phyloP scores from a whole-genome alignment of 2,113 vertebrate genomes.

The Indri indri region DNA sequence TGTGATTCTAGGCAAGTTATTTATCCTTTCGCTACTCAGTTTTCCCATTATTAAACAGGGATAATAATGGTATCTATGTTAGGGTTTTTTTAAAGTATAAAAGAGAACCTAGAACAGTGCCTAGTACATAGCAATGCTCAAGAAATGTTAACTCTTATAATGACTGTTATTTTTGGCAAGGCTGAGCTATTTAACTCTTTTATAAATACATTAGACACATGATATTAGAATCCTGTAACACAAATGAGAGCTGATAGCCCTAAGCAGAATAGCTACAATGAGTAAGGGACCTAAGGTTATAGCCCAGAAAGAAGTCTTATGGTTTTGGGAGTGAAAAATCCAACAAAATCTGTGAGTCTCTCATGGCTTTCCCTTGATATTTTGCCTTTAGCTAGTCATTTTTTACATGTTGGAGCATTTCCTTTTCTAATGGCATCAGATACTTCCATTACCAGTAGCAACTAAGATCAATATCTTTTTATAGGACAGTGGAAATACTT shows the following conservation, averaged over 20 bases:
- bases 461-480: background rate
- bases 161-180: background rate
- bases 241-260: background rate
- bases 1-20: background rate
- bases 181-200: background rate
- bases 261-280: background rate
- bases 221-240: background rate
- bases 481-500: background rate
- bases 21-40: background rate
- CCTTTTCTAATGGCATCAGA: background rate
- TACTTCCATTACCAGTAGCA: background rate
- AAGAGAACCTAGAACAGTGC: background rate
- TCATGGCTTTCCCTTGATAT: background rate
- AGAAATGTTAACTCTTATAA: background rate
- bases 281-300: background rate
- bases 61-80: background rate
- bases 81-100: conserved; percentile 27
- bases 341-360: background rate
- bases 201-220: background rate
- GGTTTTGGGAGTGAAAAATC: background rate
- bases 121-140: background rate
- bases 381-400: background rate
- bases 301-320: background rate
- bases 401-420: background rate
- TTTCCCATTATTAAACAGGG: background rate